Conservation (phyloP, 2,888 invertebrate species). For the Stenotaenia linearis region DNA sequence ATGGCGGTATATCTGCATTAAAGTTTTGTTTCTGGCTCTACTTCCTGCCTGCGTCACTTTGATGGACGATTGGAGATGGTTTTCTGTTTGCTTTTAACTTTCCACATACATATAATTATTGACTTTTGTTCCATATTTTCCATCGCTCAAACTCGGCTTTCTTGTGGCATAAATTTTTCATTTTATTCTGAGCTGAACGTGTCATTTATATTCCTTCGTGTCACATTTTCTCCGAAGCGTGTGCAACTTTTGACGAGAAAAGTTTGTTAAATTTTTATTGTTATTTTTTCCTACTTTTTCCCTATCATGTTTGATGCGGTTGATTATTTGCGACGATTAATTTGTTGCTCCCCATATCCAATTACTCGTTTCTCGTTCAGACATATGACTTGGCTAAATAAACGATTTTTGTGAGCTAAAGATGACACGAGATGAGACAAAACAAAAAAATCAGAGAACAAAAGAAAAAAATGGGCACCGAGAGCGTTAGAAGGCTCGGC, state of each 20-base stretch:
- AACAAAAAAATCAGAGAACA: background rate
- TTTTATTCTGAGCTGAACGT: background rate
- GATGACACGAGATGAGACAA: background rate
- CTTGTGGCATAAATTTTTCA: background rate
- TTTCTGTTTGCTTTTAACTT: background rate
- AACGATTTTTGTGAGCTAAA: conserved; percentile 17
- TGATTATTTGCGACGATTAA: conserved; percentile 17
- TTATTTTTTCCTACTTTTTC: background rate
- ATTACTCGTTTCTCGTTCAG: background rate
- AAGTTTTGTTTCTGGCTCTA: conserved; percentile 16
- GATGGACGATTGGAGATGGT: conserved; percentile 15
- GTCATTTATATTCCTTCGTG: conserved; percentile 2
- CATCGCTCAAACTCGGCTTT: background rate
- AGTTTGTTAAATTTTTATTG: background rate
- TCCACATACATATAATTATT: background rate
- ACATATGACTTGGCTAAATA: background rate
- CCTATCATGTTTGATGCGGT: background rate
- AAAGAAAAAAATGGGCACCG: background rate
- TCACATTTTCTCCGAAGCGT: background rate
- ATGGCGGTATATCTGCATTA: conserved; percentile 26
- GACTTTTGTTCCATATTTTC: background rate
- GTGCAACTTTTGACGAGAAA: background rate
- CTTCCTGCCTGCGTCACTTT: conserved; percentile 29
- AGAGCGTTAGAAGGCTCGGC: background rate
- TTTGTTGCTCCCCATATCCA: background rate